These are phyloP conservation scores for Saguinus imperator DNA, from an alignment of 2,113 vertebrate genomes.

Conservation along the genomic window DNA sequence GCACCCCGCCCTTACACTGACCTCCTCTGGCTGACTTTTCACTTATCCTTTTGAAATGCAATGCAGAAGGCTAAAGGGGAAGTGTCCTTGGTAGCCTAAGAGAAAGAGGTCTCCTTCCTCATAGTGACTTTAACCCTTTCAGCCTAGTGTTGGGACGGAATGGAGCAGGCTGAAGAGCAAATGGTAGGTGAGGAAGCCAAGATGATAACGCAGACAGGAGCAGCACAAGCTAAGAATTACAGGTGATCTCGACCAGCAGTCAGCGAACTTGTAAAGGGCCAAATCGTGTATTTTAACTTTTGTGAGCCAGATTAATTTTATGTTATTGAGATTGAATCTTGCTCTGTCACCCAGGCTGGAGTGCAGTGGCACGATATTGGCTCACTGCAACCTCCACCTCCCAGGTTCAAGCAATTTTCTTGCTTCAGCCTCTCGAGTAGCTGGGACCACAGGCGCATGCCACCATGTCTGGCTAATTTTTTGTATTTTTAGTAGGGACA, in stretches of 20 bases:
- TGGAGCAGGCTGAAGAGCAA: neutral
- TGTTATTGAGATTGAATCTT: neutral
- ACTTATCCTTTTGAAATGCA: too few relatives aligned
- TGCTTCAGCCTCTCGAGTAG: neutral
- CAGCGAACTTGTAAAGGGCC: neutral
- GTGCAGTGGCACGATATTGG: neutral
- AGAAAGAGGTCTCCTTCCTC: too few relatives aligned
- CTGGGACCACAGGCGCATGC: neutral
- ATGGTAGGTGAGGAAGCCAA: neutral
- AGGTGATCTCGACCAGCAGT: neutral
- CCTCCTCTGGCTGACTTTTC: too few relatives aligned
- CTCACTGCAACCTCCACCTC: neutral
- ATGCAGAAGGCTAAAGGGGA: too few relatives aligned
- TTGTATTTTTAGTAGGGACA: neutral
- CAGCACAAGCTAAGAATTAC: neutral
- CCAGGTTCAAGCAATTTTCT: neutral
- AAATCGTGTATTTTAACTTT: neutral
- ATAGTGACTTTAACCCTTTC: neutral
- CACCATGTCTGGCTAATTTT: neutral
- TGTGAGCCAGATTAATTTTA: neutral
- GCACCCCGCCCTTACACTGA: too few relatives aligned
- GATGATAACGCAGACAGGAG: neutral
- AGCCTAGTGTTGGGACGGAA: neutral
- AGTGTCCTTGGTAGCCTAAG: too few relatives aligned
- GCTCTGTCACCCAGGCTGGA: neutral